A percentile compares a stretch with the other conserved stretches of the same genome.
These are phyloP conservation scores for Dastarcus helophoroides DNA, from an alignment of 2,888 invertebrate genomes.

Conservation along the genomic window DNA sequence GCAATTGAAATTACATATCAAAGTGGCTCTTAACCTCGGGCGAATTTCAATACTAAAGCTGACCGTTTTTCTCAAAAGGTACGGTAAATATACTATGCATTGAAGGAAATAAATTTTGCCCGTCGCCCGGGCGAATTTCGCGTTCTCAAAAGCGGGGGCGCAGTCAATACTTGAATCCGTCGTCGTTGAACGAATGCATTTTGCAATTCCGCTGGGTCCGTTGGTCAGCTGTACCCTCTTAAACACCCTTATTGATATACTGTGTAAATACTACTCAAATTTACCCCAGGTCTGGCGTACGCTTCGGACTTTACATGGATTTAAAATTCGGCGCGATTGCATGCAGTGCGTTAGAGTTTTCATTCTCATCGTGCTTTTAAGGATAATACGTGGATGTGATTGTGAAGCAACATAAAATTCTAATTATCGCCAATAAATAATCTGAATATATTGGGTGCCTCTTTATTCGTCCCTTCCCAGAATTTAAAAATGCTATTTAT, in stretches of 20 bases:
- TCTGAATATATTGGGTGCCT: too few species aligned
- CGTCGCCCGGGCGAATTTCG: not conserved
- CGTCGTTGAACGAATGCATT: conserved; percentile 27
- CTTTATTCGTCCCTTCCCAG: too few species aligned
- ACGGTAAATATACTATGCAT: conserved; percentile 34
- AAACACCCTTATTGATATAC: conserved; percentile 39
- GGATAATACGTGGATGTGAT: too few species aligned
- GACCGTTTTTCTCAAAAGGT: conserved; percentile 24
- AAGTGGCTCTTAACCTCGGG: conserved; percentile 26
- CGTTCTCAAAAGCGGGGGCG: conserved; percentile 12
- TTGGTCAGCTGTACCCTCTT: conserved; percentile 32
- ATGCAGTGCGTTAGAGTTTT: too few species aligned
- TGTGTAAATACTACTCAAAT: conserved; percentile 35
- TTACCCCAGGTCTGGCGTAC: too few species aligned
- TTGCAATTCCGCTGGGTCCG: conserved; percentile 33
- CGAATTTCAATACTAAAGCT: conserved; percentile 30
- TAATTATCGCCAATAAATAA: too few species aligned
- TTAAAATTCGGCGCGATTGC: too few species aligned
- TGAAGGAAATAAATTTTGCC: conserved; percentile 26
- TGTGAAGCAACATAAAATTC: too few species aligned
- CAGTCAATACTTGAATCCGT: conserved; percentile 16
- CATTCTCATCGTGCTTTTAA: too few species aligned
- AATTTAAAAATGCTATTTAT: too few species aligned
- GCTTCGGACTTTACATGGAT: too few species aligned
- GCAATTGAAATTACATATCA: conserved; percentile 31